Percentiles rank a stretch among this genome's conserved stretches.
Evolutionary conservation across 2,888 invertebrate genomes (phyloP).

Genomic region (Alloplasta piceator): DNA sequence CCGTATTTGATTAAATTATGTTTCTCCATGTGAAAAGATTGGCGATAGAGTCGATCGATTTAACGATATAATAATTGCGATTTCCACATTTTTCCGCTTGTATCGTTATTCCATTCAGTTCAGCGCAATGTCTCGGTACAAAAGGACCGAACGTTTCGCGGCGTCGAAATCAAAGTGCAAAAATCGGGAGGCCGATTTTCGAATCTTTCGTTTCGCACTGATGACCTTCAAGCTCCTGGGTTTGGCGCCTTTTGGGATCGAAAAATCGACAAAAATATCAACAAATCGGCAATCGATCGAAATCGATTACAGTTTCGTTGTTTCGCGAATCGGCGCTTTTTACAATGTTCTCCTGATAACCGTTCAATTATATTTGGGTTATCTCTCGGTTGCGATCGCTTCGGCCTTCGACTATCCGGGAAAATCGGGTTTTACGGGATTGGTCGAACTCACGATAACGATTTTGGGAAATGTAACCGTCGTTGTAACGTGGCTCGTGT

Average conservation of each 20-base stretch:
- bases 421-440: slow-evolving; percentile 24
- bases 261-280: neutral
- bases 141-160: slow-evolving; percentile 1
- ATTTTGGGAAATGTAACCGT: slow-evolving; percentile 44
- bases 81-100: neutral
- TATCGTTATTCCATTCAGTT: neutral
- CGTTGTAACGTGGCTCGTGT: slow-evolving; percentile 41
- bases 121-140: neutral
- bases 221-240: slow-evolving; percentile 10
- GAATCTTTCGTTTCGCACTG: neutral
- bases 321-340: slow-evolving; percentile 29
- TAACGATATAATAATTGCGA: neutral
- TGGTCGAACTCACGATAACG: slow-evolving; percentile 51
- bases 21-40: neutral
- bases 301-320: slow-evolving; percentile 9
- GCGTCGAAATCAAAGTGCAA: neutral
- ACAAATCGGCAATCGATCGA: neutral
- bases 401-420: neutral
- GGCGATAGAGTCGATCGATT: neutral
- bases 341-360: slow-evolving; percentile 62
- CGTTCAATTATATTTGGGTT: slow-evolving; percentile 31
- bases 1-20: no score
- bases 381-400: neutral
- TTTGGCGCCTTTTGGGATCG: slow-evolving; percentile 14
- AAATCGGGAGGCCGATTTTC: no score